Evolutionary conservation across 2,797 vertebrate genomes (phyloP).

Genomic region (Sebastes matsubarae): DNA sequence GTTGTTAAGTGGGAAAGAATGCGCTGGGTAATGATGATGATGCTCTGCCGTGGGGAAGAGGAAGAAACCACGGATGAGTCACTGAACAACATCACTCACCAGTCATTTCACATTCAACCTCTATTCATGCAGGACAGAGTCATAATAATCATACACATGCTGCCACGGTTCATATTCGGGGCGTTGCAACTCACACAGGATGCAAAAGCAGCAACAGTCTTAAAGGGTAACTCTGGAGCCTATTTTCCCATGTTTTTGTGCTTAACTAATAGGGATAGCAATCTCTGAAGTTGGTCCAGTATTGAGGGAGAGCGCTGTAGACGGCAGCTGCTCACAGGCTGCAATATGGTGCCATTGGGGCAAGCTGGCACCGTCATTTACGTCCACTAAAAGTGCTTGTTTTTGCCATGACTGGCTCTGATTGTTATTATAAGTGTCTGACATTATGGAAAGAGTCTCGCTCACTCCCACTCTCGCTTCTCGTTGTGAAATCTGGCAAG

Average conservation of each 20-base stretch:
- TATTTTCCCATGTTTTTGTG: neutral
- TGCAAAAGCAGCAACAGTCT: neutral
- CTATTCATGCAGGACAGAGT: neutral
- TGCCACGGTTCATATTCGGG: neutral
- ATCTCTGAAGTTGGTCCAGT: neutral
- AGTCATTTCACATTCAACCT: slow-evolving; percentile 30
- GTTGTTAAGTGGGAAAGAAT: slow-evolving; percentile 35
- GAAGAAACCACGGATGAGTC: slow-evolving; percentile 43
- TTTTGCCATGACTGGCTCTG: too few species aligned
- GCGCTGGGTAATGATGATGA: slow-evolving; percentile 19
- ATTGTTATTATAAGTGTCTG: too few species aligned
- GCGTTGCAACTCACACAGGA: neutral
- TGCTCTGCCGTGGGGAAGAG: neutral
- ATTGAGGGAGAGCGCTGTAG: neutral
- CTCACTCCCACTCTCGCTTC: neutral
- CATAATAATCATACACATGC: neutral
- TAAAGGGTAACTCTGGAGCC: neutral
- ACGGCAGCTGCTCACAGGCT: too few species aligned
- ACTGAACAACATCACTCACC: slow-evolving; percentile 14
- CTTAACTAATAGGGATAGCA: too few species aligned
- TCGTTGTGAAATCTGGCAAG: neutral
- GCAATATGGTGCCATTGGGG: neutral
- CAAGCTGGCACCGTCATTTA: neutral
- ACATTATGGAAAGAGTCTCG: neutral
- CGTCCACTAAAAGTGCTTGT: too few species aligned